Percentiles rank a stretch among this genome's conserved stretches.
Conservation (phyloP, 1,140 invertebrate species). For the Bombyx mandarina region DNA sequence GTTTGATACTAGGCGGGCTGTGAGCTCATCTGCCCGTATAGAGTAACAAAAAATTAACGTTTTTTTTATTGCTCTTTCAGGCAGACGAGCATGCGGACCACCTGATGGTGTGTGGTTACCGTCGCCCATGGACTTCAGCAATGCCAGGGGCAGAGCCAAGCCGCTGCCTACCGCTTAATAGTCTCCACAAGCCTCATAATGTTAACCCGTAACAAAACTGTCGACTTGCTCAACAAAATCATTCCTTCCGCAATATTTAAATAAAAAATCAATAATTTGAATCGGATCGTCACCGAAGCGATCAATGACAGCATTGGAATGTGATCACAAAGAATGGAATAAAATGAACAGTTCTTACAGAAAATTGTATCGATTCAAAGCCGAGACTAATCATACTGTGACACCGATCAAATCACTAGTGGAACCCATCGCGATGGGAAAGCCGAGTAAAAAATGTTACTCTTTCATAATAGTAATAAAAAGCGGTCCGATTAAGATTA, state of each 20-base stretch:
- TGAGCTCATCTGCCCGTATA: too few relatives aligned
- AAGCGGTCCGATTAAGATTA: constrained; percentile 10
- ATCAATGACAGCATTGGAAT: constrained; percentile 27
- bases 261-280: constrained; percentile 35
- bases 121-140: too few relatives aligned
- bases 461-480: constrained; percentile 17
- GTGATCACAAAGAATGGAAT: constrained; percentile 35
- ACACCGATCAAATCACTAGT: constrained; percentile 41
- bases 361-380: constrained; percentile 34
- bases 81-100: too few relatives aligned
- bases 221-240: background rate
- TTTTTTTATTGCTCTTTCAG: too few relatives aligned
- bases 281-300: constrained; percentile 29
- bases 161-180: too few relatives aligned
- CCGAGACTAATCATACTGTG: constrained; percentile 48
- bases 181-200: too few relatives aligned
- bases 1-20: too few relatives aligned
- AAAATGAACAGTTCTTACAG: constrained; percentile 37
- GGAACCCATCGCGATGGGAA: constrained; percentile 43
- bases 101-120: too few relatives aligned
- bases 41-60: background rate
- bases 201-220: too few relatives aligned
- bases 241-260: constrained; percentile 12
- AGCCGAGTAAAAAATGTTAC: constrained; percentile 27
- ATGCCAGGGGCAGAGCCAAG: too few relatives aligned